phyloP scores from a whole-genome alignment of 2,888 invertebrate species.

The Parascotia fuliginaria region DNA sequence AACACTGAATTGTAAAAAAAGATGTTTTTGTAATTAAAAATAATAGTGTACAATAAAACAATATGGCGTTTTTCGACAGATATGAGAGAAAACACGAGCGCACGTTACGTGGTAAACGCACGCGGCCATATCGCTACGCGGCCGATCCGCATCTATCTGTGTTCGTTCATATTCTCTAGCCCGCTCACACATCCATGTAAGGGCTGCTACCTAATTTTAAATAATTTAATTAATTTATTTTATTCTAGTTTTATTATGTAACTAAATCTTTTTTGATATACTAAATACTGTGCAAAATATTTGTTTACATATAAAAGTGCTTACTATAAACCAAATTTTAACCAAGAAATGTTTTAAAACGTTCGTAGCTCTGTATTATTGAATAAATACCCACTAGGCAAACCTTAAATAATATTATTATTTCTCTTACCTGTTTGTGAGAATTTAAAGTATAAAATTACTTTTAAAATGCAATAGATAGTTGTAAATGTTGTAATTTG shows the following conservation, averaged over 20 bases:
- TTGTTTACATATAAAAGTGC: no score
- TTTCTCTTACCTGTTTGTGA: no score
- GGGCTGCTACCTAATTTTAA: conserved; percentile 57
- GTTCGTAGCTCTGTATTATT: no score
- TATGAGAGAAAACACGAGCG: conserved; percentile 74
- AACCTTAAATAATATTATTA: no score
- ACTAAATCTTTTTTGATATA: no score
- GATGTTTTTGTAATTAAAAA: conserved; percentile 49
- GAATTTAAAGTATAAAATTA: no score
- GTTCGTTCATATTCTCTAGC: conserved; percentile 70
- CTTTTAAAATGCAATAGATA: no score
- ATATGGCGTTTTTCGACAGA: conserved; percentile 78
- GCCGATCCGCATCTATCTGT: conserved; percentile 74
- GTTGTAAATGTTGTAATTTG: no score
- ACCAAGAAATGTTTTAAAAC: no score
- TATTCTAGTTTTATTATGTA: conserved; percentile 11
- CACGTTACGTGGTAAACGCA: conserved; percentile 50
- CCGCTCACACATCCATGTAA: conserved; percentile 74
- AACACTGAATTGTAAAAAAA: conserved; percentile 22
- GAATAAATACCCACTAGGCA: no score
- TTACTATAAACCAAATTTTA: no score
- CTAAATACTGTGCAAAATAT: no score
- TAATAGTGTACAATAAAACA: conserved; percentile 67
- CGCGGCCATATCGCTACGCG: conserved; percentile 69
- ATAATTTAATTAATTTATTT: conserved; percentile 23